phyloP scores from a whole-genome alignment of 1,140 invertebrate species.

The Lepidotrigona ventralis region DNA sequence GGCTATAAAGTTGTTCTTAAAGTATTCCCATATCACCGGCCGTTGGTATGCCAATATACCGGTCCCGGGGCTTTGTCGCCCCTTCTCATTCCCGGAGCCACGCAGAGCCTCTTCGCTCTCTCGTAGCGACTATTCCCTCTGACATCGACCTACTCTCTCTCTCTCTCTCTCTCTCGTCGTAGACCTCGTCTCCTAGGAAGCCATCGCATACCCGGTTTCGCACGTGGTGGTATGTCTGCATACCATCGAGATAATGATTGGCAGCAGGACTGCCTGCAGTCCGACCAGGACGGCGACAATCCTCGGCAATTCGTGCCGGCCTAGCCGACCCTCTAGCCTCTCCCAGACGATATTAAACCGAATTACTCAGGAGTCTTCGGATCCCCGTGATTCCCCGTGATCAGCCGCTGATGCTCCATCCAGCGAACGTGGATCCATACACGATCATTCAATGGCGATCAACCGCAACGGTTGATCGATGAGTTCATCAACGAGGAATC shows the following conservation, averaged over 20 bases:
- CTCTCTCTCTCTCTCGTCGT: neutral
- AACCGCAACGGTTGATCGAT: too few species aligned
- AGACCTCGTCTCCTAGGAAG: slow-evolving; percentile 60
- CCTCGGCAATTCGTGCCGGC: slow-evolving; percentile 31
- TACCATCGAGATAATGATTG: slow-evolving; percentile 75
- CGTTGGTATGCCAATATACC: slow-evolving; percentile 79
- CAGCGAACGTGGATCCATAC: neutral
- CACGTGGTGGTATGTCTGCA: slow-evolving; percentile 74
- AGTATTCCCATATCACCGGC: slow-evolving; percentile 77
- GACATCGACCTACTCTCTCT: slow-evolving; percentile 49
- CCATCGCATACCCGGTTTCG: slow-evolving; percentile 72
- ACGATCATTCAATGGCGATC: too few species aligned
- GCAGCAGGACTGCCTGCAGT: slow-evolving; percentile 61
- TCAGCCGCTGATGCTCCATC: neutral
- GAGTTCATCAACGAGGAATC: too few species aligned
- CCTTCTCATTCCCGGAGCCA: slow-evolving; percentile 52
- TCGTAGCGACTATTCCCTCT: slow-evolving; percentile 59
- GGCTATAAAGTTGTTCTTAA: slow-evolving; percentile 75
- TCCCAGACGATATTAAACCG: slow-evolving; percentile 31
- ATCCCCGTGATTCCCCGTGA: slow-evolving; percentile 19
- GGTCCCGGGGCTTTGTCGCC: slow-evolving; percentile 70
- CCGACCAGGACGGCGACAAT: slow-evolving; percentile 51
- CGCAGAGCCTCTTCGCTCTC: slow-evolving; percentile 55
- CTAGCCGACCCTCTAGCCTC: neutral
- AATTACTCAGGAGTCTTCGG: slow-evolving; percentile 12